Conservation (phyloP, 2,888 invertebrate genomes). For the Xylocampa areola region DNA sequence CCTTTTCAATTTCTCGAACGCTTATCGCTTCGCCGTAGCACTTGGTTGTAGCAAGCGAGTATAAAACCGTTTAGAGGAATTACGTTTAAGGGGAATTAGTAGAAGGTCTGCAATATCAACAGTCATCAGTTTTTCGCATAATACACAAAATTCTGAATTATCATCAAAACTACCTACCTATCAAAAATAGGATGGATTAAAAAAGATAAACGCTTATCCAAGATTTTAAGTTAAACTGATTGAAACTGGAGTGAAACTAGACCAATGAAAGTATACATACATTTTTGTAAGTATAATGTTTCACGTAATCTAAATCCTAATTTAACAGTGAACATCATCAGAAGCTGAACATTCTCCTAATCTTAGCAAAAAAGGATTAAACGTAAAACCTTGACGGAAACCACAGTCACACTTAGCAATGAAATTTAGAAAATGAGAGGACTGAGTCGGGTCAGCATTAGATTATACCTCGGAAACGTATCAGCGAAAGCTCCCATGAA, state of each 20-base stretch:
- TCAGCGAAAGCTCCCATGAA: slow-evolving; percentile 76
- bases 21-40: slow-evolving; percentile 66
- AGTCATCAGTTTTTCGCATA: neutral
- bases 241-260: too few species aligned
- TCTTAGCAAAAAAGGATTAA: slow-evolving; percentile 58
- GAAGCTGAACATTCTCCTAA: slow-evolving; percentile 48
- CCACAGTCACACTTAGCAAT: slow-evolving; percentile 54
- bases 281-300: too few species aligned
- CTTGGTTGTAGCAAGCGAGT: slow-evolving; percentile 35
- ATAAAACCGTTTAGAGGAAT: slow-evolving; percentile 19
- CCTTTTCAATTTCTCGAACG: slow-evolving; percentile 80
- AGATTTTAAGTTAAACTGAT: too few species aligned
- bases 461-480: slow-evolving; percentile 75
- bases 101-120: slow-evolving; percentile 10
- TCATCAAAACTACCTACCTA: neutral
- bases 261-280: too few species aligned
- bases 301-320: slow-evolving; percentile 13
- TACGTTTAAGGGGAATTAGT: slow-evolving; percentile 9
- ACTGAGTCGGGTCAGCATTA: slow-evolving; percentile 69
- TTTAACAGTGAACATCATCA: slow-evolving; percentile 13
- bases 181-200: too few species aligned
- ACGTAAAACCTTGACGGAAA: slow-evolving; percentile 46
- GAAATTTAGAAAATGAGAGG: slow-evolving; percentile 69
- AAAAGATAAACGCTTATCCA: too few species aligned
- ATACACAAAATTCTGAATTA: slow-evolving; percentile 1